Conservation (phyloP, 2,888 invertebrate species). For the Scaptomyza tumidula region DNA sequence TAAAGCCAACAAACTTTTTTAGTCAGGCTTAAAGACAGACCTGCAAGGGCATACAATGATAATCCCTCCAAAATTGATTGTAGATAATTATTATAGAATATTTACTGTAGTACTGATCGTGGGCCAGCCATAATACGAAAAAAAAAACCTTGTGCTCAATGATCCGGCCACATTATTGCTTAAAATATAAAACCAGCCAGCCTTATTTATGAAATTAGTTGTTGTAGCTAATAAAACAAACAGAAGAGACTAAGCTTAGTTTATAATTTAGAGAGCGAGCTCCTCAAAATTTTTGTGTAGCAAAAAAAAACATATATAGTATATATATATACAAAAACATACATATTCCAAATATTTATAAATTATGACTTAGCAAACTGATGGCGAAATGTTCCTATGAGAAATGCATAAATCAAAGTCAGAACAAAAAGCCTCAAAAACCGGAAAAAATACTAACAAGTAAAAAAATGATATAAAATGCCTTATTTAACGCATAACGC, state of each 20-base stretch:
- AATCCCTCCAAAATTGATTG: constrained; percentile 67
- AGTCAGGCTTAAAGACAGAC: background rate
- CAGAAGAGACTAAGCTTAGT: constrained; percentile 63
- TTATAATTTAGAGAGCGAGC: constrained; percentile 69
- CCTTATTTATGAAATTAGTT: constrained; percentile 79
- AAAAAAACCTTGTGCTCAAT: constrained; percentile 18
- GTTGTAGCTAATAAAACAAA: constrained; percentile 49
- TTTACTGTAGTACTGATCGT: constrained; percentile 49
- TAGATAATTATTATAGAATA: constrained; percentile 18
- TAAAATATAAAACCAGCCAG: constrained; percentile 45
- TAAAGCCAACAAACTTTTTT: background rate
- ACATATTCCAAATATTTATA: constrained; percentile 54
- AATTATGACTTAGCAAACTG: constrained; percentile 51
- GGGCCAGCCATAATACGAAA: constrained; percentile 26
- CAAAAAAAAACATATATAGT: constrained; percentile 20
- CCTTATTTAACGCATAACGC: constrained; percentile 73
- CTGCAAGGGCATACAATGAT: constrained; percentile 20
- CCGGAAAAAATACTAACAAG: background rate
- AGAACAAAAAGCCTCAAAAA: constrained; percentile 25
- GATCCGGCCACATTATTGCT: constrained; percentile 35
- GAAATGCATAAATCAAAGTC: constrained; percentile 39
- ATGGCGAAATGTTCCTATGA: constrained; percentile 72
- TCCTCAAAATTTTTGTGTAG: constrained; percentile 53
- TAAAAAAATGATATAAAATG: constrained; percentile 42
- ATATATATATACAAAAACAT: constrained; percentile 28